A percentile compares a stretch with the other conserved stretches of the same genome.
These are phyloP conservation scores for Eumerus sabulonum DNA, from an alignment of 2,888 invertebrate species.

Conservation along the genomic window DNA sequence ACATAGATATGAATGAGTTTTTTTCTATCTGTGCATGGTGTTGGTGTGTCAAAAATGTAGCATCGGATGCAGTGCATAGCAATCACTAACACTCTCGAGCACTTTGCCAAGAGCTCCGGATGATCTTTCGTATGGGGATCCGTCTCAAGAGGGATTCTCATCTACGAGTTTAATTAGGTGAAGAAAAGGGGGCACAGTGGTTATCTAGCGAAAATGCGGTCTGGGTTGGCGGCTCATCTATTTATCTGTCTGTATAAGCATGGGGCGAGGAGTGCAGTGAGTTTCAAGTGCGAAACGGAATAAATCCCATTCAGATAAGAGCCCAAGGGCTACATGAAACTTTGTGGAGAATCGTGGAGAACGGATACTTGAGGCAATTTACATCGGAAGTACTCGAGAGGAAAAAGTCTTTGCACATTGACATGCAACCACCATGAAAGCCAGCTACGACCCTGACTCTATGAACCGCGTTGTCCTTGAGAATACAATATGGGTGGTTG, in stretches of 20 bases:
- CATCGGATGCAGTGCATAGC: background rate
- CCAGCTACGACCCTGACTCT: too few species aligned
- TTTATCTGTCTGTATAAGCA: background rate
- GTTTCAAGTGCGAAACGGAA: conserved; percentile 43
- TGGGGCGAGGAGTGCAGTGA: conserved; percentile 4
- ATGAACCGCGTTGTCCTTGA: too few species aligned
- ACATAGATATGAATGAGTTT: background rate
- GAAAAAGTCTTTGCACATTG: background rate
- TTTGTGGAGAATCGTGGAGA: background rate
- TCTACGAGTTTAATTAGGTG: conserved; percentile 62
- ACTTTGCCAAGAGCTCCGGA: conserved; percentile 32
- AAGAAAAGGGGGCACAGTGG: conserved; percentile 34
- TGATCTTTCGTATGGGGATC: conserved; percentile 52
- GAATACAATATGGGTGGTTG: too few species aligned
- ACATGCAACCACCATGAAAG: too few species aligned
- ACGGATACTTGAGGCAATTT: conserved; percentile 49
- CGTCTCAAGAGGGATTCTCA: conserved; percentile 60
- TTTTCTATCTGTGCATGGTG: background rate
- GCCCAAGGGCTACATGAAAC: conserved; percentile 20
- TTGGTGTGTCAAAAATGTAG: too few species aligned
- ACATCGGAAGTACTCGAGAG: conserved; percentile 8
- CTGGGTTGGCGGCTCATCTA: conserved; percentile 15
- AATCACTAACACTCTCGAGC: conserved; percentile 50
- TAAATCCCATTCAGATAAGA: conserved; percentile 6
- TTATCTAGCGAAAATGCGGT: background rate